Base-by-base conservation (phyloP, 2,113 vertebrate genomes). In the Callionymus lyra region DNA sequence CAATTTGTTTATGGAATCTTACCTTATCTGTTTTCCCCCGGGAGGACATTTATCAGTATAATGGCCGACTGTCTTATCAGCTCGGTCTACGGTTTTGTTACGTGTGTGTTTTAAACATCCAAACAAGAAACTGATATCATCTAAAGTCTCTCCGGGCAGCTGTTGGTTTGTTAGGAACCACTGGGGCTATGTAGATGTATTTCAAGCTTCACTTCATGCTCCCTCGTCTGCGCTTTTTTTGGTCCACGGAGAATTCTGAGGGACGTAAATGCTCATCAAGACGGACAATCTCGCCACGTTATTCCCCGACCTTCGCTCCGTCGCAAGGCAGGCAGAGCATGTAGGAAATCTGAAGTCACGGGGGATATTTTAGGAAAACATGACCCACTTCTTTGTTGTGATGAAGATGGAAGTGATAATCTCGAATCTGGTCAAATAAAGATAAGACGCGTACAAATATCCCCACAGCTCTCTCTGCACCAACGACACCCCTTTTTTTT, bases 101-200 rank as follows among this genome's bases (percentile, higher is more conserved):
- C 8, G 21, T 27, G 8, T 27, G 21, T 27, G 21, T 27, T 27
- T 27, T 27, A 27, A 27, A 27, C 21, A 27, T 27, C 21, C 21
- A 27, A 4, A 27, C 21, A 27, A 27, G 21, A 27, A 27, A 4
- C 21, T 27, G 21, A 27, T 27, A 8, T 5, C 4, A 27, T 27
- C 4, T 27, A 5, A 27, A 4, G 8, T 27, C 21, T 27, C 58
- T 56, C 21, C 43, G 50, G 46, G 56, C 42, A 13, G 34, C 2
- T 38, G 34, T 36, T 36, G 50, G 61, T 64, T 64, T 56, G 47
- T 58, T 39, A 54, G 49, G 45, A 37, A 45, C 44, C 38, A 11
- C 15, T 50, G 67, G 53, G 62, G 60, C 31, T 42, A 44, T 50
- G 40, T 55, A 63, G 56, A 61, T 60, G 53, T 47, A 63, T 65